These are phyloP conservation scores for Notoglanidium macrostoma DNA, from an alignment of 2,797 vertebrate genomes.

Conservation along the genomic window DNA sequence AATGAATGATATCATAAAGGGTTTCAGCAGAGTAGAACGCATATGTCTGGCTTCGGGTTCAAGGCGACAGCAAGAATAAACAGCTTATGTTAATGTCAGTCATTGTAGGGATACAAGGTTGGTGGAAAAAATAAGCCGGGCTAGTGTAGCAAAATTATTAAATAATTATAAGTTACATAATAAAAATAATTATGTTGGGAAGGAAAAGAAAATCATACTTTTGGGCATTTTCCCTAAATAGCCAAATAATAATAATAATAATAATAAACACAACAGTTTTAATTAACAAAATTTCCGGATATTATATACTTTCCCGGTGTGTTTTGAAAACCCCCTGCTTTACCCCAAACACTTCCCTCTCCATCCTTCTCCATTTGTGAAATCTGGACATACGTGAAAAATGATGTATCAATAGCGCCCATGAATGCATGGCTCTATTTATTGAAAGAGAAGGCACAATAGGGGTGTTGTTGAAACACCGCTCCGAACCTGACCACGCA, in stretches of 20 bases:
- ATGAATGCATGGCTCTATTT: slow-evolving; percentile 78
- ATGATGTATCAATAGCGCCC: slow-evolving; percentile 75
- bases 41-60: slow-evolving; percentile 23
- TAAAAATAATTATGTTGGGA: slow-evolving; percentile 18
- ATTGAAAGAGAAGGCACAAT: slow-evolving; percentile 77
- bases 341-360: neutral
- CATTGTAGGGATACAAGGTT: slow-evolving; percentile 11
- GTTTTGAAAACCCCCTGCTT: slow-evolving; percentile 26
- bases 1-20: slow-evolving; percentile 41
- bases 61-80: slow-evolving; percentile 44
- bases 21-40: slow-evolving; percentile 4
- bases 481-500: slow-evolving; percentile 65
- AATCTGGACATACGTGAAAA: slow-evolving; percentile 68
- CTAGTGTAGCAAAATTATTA: neutral
- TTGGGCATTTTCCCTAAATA: slow-evolving; percentile 6
- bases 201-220: slow-evolving; percentile 10
- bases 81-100: slow-evolving; percentile 39
- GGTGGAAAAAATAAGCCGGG: neutral
- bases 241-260: neutral
- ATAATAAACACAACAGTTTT: neutral
- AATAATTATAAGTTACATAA: too few relatives aligned
- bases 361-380: slow-evolving; percentile 53
- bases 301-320: slow-evolving; percentile 41
- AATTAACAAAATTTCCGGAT: neutral
- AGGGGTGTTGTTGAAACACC: slow-evolving; percentile 74